phyloP scores from a whole-genome alignment of 2,797 vertebrate species.

The Apodemus agrarius region DNA sequence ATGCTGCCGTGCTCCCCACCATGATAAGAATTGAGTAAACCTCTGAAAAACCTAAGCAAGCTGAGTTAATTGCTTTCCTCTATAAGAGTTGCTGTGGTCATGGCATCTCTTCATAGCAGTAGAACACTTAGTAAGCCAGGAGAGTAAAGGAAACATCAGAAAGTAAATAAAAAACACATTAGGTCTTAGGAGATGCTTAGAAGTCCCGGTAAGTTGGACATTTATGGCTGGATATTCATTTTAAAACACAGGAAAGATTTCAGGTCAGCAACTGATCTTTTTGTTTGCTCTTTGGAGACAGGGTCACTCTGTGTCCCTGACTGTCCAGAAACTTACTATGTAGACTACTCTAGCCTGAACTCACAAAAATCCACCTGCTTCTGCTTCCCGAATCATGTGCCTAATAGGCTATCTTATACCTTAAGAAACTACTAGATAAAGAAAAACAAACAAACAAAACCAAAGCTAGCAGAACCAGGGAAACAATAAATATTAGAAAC shows the following conservation, averaged over 20 bases:
- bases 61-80: background rate
- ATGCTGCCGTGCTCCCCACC: background rate
- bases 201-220: background rate
- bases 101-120: background rate
- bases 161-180: conserved; percentile 19
- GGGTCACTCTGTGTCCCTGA: background rate
- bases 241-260: conserved; percentile 22
- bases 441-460: background rate
- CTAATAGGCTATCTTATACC: background rate
- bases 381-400: background rate
- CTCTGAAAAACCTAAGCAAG: background rate
- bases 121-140: too few relatives aligned
- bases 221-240: background rate
- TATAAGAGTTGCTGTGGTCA: background rate
- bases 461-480: background rate
- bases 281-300: background rate
- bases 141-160: background rate
- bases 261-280: background rate
- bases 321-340: background rate
- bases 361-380: background rate
- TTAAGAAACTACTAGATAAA: background rate
- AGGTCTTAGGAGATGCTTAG: background rate
- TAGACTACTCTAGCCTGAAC: background rate
- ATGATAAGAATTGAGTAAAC: background rate
- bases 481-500: background rate